Conservation (phyloP, 2,888 invertebrate genomes). For the Listrodromus nycthemerus region DNA sequence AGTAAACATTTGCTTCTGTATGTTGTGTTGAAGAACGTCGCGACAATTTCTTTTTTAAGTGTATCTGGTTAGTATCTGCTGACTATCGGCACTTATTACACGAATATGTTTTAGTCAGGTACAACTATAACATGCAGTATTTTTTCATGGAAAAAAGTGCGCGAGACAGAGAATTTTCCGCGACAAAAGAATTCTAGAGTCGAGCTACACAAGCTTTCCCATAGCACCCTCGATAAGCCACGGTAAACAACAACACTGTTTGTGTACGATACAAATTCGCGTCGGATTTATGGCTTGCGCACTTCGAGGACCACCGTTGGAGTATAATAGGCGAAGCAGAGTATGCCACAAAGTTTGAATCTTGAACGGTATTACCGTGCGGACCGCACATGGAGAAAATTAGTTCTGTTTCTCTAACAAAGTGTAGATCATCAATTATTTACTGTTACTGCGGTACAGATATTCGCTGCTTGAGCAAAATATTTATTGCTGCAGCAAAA, state of each 20-base stretch:
- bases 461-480: no score
- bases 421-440: no score
- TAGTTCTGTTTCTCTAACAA: no score
- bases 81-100: not conserved
- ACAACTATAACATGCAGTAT: constrained; percentile 1
- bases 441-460: no score
- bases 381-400: no score
- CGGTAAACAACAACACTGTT: constrained; percentile 36
- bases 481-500: no score
- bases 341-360: not conserved
- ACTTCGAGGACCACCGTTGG: not conserved
- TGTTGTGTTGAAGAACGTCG: no score
- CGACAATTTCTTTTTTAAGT: no score
- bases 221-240: constrained; percentile 20
- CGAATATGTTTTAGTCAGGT: constrained; percentile 8
- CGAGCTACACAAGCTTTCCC: constrained; percentile 65
- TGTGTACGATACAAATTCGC: constrained; percentile 47
- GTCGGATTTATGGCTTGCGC: not conserved
- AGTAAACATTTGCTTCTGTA: no score
- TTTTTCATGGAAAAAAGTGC: not conserved
- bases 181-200: constrained; percentile 41
- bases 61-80: not conserved
- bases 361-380: not conserved
- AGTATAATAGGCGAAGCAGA: not conserved
- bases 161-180: constrained; percentile 24